phyloP scores from a whole-genome alignment of 2,797 vertebrate genomes.

The Masticophis lateralis region DNA sequence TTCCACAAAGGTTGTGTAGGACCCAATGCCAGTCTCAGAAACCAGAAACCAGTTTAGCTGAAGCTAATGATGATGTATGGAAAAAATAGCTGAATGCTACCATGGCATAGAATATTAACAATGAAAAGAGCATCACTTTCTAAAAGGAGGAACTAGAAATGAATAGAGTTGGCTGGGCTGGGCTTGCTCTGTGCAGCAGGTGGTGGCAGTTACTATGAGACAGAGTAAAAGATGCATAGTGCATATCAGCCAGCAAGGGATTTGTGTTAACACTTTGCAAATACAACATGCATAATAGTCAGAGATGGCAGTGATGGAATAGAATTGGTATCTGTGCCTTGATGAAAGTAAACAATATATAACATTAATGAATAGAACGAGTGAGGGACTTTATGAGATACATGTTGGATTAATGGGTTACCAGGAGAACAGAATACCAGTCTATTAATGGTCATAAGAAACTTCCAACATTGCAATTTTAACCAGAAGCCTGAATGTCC shows the following conservation, averaged over 20 bases:
- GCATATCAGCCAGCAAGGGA: background rate
- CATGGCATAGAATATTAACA: background rate
- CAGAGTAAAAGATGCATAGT: conserved; percentile 25
- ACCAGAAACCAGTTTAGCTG: background rate
- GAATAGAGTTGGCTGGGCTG: conserved; percentile 1
- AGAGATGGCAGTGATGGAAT: background rate
- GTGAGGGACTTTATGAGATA: background rate
- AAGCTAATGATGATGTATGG: conserved; percentile 19
- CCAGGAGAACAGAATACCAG: background rate
- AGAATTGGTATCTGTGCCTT: background rate
- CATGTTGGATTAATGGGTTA: background rate
- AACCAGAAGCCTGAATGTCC: background rate
- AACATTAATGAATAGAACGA: background rate
- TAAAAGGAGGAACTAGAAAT: background rate
- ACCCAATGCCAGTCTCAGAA: background rate
- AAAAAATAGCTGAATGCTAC: conserved; percentile 36
- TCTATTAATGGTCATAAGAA: background rate
- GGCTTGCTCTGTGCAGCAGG: background rate
- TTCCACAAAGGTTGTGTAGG: background rate
- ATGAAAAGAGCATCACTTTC: conserved; percentile 32
- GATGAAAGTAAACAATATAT: background rate
- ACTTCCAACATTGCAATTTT: background rate
- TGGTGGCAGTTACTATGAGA: conserved; percentile 39
- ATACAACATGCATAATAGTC: conserved; percentile 2
- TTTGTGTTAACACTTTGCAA: conserved; percentile 16